Conservation (phyloP, 2,888 invertebrate species). For the Cataglyphis rosenhaueri region DNA sequence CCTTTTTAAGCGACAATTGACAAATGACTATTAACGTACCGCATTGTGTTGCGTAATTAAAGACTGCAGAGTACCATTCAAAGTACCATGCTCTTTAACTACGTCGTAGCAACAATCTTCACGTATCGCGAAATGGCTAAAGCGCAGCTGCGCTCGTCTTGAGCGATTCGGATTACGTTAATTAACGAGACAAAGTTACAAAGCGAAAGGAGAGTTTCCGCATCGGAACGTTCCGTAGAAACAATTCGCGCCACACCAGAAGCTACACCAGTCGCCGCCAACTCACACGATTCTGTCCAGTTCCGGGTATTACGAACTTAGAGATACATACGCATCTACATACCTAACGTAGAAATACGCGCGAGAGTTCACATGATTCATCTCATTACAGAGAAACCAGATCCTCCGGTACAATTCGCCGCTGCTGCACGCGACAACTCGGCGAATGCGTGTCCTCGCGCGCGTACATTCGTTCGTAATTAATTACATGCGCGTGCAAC, state of each 20-base stretch:
- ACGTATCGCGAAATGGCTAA: conserved; percentile 25
- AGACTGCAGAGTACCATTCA: neutral
- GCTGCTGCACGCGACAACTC: conserved; percentile 66
- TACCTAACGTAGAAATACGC: conserved; percentile 49
- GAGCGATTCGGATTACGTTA: conserved; percentile 44
- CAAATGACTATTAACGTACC: neutral
- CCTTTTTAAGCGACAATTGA: conserved; percentile 12
- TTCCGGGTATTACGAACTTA: conserved; percentile 42
- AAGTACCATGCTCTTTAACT: conserved; percentile 17
- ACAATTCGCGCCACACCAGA: conserved; percentile 46
- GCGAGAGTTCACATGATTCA: conserved; percentile 44
- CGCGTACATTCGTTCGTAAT: conserved; percentile 57
- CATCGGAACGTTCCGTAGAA: conserved; percentile 44
- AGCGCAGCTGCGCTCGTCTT: conserved; percentile 33
- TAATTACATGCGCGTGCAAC: conserved; percentile 61
- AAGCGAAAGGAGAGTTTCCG: conserved; percentile 36
- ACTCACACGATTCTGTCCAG: conserved; percentile 58
- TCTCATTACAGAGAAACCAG: conserved; percentile 53
- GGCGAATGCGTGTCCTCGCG: conserved; percentile 59
- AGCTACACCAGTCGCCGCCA: conserved; percentile 16
- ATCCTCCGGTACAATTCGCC: conserved; percentile 55
- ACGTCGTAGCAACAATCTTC: conserved; percentile 34
- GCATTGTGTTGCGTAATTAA: conserved; percentile 17
- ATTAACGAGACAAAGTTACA: conserved; percentile 57
- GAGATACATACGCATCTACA: conserved; percentile 19